Percentiles rank a stretch among this genome's conserved stretches.
These are phyloP conservation scores for Heteromormyrus szaboi DNA, from an alignment of 2,797 vertebrate species.

Conservation along the genomic window DNA sequence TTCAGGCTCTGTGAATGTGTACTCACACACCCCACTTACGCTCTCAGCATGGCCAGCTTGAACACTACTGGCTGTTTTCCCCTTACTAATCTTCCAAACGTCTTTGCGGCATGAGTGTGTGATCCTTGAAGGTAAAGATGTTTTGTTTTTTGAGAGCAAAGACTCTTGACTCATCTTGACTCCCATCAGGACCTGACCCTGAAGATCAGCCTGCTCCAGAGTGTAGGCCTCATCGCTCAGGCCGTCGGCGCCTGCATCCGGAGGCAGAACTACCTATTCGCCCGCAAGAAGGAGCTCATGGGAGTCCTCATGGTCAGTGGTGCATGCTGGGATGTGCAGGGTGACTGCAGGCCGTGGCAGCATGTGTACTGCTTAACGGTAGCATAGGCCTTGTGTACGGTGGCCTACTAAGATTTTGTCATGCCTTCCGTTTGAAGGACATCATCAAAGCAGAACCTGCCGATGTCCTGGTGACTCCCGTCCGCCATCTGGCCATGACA, in stretches of 20 bases:
- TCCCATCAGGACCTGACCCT: slow-evolving; percentile 73
- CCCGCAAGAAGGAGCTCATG: slow-evolving; percentile 79
- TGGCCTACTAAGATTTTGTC: neutral
- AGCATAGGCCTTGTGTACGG: neutral
- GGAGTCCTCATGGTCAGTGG: slow-evolving; percentile 77
- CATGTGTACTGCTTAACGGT: neutral
- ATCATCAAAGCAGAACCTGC: slow-evolving; percentile 77
- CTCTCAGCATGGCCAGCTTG: neutral
- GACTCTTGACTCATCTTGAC: neutral
- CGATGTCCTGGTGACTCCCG: slow-evolving; percentile 65
- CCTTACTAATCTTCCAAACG: neutral
- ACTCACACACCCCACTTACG: neutral
- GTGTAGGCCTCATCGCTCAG: slow-evolving; percentile 75
- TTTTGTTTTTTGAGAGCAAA: neutral
- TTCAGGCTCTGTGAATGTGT: neutral
- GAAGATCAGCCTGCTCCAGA: slow-evolving; percentile 84
- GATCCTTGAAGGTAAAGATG: neutral
- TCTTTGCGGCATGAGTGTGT: neutral
- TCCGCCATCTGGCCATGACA: slow-evolving; percentile 78
- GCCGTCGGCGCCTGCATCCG: slow-evolving; percentile 65
- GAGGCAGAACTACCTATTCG: slow-evolving; percentile 68
- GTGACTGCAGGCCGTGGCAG: neutral
- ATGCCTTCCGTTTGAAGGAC: slow-evolving; percentile 59
- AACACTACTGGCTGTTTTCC: neutral
- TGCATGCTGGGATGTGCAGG: neutral